A percentile compares a stretch with the other conserved stretches of the same genome.
These are phyloP conservation scores for Octopus sinensis DNA, from an alignment of 1,140 invertebrate species.

Conservation along the genomic window DNA sequence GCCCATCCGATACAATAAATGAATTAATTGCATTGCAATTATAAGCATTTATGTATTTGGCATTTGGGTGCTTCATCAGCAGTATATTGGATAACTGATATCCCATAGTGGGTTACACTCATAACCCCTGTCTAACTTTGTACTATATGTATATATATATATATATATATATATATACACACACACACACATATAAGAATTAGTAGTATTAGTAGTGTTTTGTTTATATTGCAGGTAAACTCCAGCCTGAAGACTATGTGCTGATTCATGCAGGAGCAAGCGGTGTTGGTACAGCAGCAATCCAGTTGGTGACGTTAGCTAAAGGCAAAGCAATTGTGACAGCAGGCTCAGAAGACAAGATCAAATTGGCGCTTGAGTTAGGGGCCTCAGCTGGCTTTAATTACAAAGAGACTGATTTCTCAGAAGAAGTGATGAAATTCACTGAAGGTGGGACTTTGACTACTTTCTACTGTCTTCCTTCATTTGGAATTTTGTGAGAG, in stretches of 20 bases:
- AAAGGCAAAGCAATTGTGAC: conserved; percentile 43
- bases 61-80: too few relatives aligned
- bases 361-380: conserved; percentile 39
- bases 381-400: conserved; percentile 51
- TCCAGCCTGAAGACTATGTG: conserved; percentile 43
- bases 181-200: too few relatives aligned
- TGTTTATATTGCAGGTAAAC: conserved; percentile 27
- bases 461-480: not conserved
- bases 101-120: too few relatives aligned
- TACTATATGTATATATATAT: too few relatives aligned
- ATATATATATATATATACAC: too few relatives aligned
- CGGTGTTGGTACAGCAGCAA: conserved; percentile 55
- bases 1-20: too few relatives aligned
- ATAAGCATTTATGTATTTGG: too few relatives aligned
- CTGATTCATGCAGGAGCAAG: conserved; percentile 56
- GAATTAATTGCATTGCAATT: too few relatives aligned
- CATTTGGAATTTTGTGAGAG: not conserved
- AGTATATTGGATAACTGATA: too few relatives aligned
- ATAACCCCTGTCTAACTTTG: too few relatives aligned
- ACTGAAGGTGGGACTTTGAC: conserved; percentile 38
- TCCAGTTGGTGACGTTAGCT: conserved; percentile 46
- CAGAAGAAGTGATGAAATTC: conserved; percentile 36
- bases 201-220: too few relatives aligned
- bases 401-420: conserved; percentile 50
- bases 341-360: conserved; percentile 51